Conservation (phyloP, 2,888 invertebrate species). For the Chloromyia formosa region DNA sequence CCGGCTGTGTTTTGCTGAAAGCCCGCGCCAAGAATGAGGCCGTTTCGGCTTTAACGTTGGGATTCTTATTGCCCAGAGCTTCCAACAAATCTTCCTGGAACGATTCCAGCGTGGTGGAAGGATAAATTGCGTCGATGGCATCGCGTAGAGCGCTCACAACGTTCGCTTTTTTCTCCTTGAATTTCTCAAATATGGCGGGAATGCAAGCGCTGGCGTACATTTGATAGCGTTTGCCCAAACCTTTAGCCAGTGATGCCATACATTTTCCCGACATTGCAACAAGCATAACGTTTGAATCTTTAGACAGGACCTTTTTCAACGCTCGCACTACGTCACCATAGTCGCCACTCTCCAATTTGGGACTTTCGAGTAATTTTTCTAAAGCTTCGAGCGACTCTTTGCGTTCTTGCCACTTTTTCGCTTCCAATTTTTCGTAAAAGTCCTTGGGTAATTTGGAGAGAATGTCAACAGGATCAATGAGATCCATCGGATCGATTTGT, state of each 20-base stretch:
- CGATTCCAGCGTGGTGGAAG: conserved; percentile 81
- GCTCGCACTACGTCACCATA: conserved; percentile 89
- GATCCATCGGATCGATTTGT: conserved; percentile 89
- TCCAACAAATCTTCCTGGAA: conserved; percentile 87
- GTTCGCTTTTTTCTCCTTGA: conserved; percentile 94
- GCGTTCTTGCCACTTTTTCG: conserved; percentile 96
- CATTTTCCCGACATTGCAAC: conserved; percentile 88
- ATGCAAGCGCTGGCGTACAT: conserved; percentile 82
- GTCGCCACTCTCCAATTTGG: conserved; percentile 90
- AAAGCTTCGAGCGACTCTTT: conserved; percentile 90
- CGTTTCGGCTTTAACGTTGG: conserved; percentile 87
- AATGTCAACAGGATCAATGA: conserved; percentile 92
- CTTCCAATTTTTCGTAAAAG: conserved; percentile 93
- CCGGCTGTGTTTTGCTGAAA: conserved; percentile 81
- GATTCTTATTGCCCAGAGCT: conserved; percentile 91
- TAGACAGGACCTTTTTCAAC: conserved; percentile 88
- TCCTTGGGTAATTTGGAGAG: conserved; percentile 92
- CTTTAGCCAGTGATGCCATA: conserved; percentile 81
- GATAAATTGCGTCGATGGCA: conserved; percentile 88
- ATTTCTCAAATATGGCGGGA: conserved; percentile 88
- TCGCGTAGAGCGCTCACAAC: conserved; percentile 89
- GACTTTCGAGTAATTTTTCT: conserved; percentile 80
- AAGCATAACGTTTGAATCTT: conserved; percentile 95
- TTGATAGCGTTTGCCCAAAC: conserved; percentile 87
- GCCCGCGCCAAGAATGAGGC: conserved; percentile 84